Base-by-base conservation (phyloP, 2,113 vertebrate species). In the Apus apus region DNA sequence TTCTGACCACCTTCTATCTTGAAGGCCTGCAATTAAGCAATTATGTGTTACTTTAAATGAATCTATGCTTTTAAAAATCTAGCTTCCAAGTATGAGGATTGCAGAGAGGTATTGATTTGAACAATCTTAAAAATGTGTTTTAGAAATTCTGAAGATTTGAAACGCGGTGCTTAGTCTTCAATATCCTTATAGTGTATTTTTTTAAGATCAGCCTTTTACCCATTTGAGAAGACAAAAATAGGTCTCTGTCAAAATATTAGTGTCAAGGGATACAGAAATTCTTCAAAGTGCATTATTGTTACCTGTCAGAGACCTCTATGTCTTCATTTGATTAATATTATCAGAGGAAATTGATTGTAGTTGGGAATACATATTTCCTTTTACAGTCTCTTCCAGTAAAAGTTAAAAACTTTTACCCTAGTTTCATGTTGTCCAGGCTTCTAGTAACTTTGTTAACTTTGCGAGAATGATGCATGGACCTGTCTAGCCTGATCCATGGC, bases 241-340 rank as follows among this genome's bases (percentile, higher is more conserved):
- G n/a, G 4, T 67, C 19, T 32, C 27, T 85, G 56, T 84, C 38
- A 90, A 89, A 90, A 77, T 83, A 74, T 14, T 82, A 65, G 32
- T 65, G 7, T 58, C 7, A 11, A 22, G 4, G 30, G 54, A 84
- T 60, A 74, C 38, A 86, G 17, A 46, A 88, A 15, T 25, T 58
- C 65, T 88, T 85, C 34, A 32, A 83, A 96, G 50, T n/a, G 54
- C 6, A 70, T 50, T 62, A 46, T 13, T 36, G 38, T 72, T 93
- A 78, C 46, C 71, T 87, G 65, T 86, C 73, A 93, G 83, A 91
- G 71, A 23, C 40, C 70, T 96, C 70, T 96, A 38, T 64, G 0
- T 82, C 45, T 90, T 95, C 76, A 80, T 91, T 68, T 96, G 80
- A 72, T 96, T 94, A 96, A 94, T 96, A 89, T 71, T 96, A 56